Base-by-base conservation (phyloP, 1,140 invertebrate species). In the Bicyclus anynana region DNA sequence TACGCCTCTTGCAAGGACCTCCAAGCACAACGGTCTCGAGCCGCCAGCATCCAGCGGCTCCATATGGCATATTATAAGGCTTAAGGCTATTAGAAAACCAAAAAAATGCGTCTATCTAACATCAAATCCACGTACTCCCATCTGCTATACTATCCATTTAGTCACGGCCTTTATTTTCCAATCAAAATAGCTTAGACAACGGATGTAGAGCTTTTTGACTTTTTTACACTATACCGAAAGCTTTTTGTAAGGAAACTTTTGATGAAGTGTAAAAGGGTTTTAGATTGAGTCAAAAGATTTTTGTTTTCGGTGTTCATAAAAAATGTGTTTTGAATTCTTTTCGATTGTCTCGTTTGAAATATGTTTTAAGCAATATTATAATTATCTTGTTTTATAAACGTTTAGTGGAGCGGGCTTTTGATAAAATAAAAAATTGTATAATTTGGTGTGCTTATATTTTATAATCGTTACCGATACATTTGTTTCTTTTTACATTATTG, bases 131-230 rank as follows among this genome's bases (percentile, higher is more conserved):
- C n/a, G 29, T 33, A 33, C n/a, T n/a, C n/a, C n/a, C n/a, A n/a
- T n/a, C n/a, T n/a, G n/a, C n/a, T n/a, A n/a, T n/a, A n/a, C 29
- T 7, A 33, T 10, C 56, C 48, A 49, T 72, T 86, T 83, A 71
- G 75, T 68, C 47, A 80, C 77, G 77, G 59, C 69, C 70, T 74
- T 86, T 86, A 86, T 84, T 84, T 86, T 86, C 62, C 81, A 84
- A 86, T 86, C 78, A 81, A 84, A 81, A 86, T 83, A 77, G 70
- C 73, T 77, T 74, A 74, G 57, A 82, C 65, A 69, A 74, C 80
- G 80, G 80, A 85, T 83, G 67, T 72, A 54, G 62, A 60, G 54
- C 64, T 80, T 77, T 74, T 72, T 62, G 6, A 6, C 17, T 40
- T 40, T 40, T 65, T 67, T 66, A 2, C 72, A 40, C 59, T 49